These are phyloP conservation scores for Leptinotarsa peninsularis DNA, from an alignment of 2,888 invertebrate species.

Conservation along the genomic window DNA sequence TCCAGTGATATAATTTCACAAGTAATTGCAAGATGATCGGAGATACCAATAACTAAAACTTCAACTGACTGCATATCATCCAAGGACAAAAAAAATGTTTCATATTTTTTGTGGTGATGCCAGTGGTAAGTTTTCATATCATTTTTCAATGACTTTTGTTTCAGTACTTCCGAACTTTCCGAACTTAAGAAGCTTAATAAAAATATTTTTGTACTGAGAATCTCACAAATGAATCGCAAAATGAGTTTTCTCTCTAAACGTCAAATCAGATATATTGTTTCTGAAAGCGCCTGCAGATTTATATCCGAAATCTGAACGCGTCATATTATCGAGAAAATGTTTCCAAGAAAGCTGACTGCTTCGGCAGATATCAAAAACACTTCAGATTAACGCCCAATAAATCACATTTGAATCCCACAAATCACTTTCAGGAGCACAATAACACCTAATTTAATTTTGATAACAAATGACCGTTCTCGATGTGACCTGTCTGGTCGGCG, in stretches of 20 bases:
- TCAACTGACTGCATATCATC: too few relatives aligned
- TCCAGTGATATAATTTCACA: too few relatives aligned
- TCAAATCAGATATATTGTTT: not conserved
- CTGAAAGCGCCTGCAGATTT: too few relatives aligned
- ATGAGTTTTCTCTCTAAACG: not conserved
- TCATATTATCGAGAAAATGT: not conserved
- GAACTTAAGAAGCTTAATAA: too few relatives aligned
- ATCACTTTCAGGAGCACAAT: constrained; percentile 12
- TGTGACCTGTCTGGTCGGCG: not conserved
- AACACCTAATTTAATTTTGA: constrained; percentile 17
- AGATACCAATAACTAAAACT: too few relatives aligned
- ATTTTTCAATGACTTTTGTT: too few relatives aligned
- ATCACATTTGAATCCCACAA: constrained; percentile 9
- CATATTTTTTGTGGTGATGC: too few relatives aligned
- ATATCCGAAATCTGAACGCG: not conserved
- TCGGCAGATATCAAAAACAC: not conserved
- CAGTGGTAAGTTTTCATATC: too few relatives aligned
- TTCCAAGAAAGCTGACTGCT: not conserved
- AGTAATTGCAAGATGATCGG: too few relatives aligned
- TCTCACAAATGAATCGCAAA: not conserved
- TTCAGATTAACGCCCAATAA: constrained; percentile 9
- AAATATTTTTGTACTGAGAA: not conserved
- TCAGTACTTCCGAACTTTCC: too few relatives aligned
- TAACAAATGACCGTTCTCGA: constrained; percentile 13
- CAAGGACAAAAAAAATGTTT: too few relatives aligned